These are phyloP conservation scores for Brachionus calyciflorus DNA, from an alignment of 1,140 invertebrate species.

Conservation along the genomic window DNA sequence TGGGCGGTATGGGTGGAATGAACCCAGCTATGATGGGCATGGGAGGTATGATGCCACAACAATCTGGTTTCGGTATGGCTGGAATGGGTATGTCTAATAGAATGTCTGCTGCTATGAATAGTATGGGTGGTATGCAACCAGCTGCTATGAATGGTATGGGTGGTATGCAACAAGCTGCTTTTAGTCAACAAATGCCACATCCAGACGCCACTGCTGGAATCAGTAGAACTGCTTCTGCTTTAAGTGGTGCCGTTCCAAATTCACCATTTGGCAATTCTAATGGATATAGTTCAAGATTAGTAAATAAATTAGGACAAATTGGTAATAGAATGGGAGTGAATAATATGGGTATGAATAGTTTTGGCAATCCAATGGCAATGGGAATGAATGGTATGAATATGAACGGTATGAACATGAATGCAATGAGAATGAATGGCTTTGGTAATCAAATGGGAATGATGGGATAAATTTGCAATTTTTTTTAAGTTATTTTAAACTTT, in stretches of 20 bases:
- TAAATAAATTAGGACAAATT: constrained; percentile 13
- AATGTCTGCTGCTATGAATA: neutral
- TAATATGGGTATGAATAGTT: neutral
- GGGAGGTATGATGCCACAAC: neutral
- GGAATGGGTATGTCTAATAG: neutral
- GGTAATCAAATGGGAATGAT: constrained; percentile 14
- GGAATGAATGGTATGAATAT: neutral
- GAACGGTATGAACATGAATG: neutral
- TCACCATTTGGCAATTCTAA: neutral
- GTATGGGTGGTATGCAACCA: neutral
- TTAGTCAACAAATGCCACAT: neutral
- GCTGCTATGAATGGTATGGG: neutral
- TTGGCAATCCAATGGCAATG: neutral
- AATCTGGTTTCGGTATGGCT: too few species aligned
- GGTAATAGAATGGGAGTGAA: constrained; percentile 23
- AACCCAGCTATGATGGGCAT: constrained; percentile 1
- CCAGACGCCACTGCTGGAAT: neutral
- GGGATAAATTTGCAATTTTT: neutral
- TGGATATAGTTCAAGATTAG: constrained; percentile 3
- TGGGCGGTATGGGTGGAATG: neutral
- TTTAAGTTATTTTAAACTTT: neutral
- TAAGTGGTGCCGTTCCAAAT: neutral
- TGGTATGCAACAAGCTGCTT: neutral
- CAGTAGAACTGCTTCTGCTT: constrained; percentile 20
- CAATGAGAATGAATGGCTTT: too few species aligned